phyloP scores from a whole-genome alignment of 2,888 invertebrate species.

The Mylabris sibirica region DNA sequence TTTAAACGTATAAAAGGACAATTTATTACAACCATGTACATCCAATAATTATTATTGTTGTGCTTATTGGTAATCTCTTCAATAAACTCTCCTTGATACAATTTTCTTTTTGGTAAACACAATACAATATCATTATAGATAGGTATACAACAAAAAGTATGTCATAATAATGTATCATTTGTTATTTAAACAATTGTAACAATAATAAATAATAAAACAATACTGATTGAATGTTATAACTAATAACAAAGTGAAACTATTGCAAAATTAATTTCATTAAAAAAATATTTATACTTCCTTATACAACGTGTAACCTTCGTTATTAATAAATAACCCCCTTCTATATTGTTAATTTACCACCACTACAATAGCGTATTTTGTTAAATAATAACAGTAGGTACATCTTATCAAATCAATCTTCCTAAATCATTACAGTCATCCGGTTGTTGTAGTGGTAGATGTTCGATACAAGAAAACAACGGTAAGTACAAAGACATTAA shows the following conservation, averaged over 20 bases:
- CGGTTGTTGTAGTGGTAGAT: background rate
- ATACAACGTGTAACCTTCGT: background rate
- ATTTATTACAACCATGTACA: no score
- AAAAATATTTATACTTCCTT: conserved; percentile 9
- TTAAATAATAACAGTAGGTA: background rate
- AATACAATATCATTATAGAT: no score
- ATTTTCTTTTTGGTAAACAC: no score
- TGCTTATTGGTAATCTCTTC: no score
- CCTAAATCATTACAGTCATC: background rate
- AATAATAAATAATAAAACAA: background rate
- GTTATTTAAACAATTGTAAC: background rate
- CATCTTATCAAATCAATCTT: background rate
- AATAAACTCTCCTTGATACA: no score
- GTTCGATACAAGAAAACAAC: background rate
- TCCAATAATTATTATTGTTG: no score
- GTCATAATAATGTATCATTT: background rate
- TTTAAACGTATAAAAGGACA: no score
- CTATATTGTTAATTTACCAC: background rate
- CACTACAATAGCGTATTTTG: background rate
- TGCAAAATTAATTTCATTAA: background rate
- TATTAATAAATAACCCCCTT: background rate
- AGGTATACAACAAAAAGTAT: background rate
- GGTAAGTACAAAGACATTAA: background rate
- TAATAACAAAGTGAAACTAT: background rate
- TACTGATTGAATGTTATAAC: conserved; percentile 1